Conservation (phyloP, 92 coral and sea anemone species). For the Phenganax marumi region DNA sequence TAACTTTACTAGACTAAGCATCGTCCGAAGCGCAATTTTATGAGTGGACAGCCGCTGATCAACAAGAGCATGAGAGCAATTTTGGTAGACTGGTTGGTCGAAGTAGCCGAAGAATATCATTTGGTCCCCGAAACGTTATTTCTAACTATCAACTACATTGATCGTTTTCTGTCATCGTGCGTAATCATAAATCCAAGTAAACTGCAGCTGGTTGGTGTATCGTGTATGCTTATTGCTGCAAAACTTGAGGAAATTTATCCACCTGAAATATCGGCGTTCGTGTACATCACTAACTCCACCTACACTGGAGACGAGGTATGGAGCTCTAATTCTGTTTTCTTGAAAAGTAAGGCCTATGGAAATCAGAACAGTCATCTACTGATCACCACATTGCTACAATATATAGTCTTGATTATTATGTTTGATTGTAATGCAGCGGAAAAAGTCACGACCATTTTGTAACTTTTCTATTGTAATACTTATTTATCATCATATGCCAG, state of each 20-base stretch:
- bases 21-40: conserved; percentile 79
- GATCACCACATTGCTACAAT: no score
- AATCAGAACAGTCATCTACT: background rate
- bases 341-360: background rate
- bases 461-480: no score
- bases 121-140: conserved; percentile 93
- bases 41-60: conserved; percentile 83
- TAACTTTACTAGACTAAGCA: conserved; percentile 55
- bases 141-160: conserved; percentile 90
- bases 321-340: background rate
- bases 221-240: conserved; percentile 97
- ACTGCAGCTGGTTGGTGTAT: conserved; percentile 92
- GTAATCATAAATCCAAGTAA: conserved; percentile 77
- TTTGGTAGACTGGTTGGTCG: conserved; percentile 94
- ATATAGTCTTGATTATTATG: no score
- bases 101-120: conserved; percentile 95
- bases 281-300: conserved; percentile 93
- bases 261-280: conserved; percentile 93
- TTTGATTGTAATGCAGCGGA: no score
- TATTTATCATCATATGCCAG: no score
- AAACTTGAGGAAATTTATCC: conserved; percentile 99
- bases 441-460: no score
- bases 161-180: conserved; percentile 89
- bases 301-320: conserved; percentile 86
- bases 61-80: conserved; percentile 93